A percentile compares a stretch with the other conserved stretches of the same genome.
phyloP scores from a whole-genome alignment of 2,888 invertebrate genomes.

The Kryphioiulus occultus region DNA sequence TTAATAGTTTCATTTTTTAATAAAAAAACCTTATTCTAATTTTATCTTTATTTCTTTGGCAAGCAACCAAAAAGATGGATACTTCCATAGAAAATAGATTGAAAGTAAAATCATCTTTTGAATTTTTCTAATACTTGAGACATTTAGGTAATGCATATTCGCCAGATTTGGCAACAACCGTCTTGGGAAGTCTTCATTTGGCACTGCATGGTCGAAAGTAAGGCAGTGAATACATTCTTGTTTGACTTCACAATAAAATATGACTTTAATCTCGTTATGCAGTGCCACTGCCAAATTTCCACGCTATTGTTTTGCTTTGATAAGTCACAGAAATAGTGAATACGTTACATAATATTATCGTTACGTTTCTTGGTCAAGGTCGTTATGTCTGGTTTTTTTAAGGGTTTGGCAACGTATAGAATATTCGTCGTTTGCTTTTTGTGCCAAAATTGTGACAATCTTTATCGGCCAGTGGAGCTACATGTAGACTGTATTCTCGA shows the following conservation, averaged over 20 bases:
- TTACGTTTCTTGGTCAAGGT: neutral
- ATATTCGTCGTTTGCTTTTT: neutral
- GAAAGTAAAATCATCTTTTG: constrained; percentile 10
- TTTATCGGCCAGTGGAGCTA: too few relatives aligned
- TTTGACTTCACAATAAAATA: too few relatives aligned
- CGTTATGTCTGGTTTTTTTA: neutral
- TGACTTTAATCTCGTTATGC: neutral
- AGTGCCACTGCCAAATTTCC: neutral
- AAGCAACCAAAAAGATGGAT: neutral
- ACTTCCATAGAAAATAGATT: neutral
- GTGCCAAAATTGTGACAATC: neutral
- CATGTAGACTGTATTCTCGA: too few relatives aligned
- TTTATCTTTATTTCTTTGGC: neutral
- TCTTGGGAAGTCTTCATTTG: constrained; percentile 1
- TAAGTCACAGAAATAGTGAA: neutral
- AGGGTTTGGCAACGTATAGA: neutral
- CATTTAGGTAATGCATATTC: too few relatives aligned
- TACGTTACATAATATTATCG: neutral
- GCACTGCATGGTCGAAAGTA: neutral
- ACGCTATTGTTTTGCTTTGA: neutral
- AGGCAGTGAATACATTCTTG: neutral
- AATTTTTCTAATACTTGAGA: neutral
- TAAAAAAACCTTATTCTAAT: neutral
- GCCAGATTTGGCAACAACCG: neutral
- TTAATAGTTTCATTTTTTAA: constrained; percentile 7